Conservation (phyloP, 2,888 invertebrate genomes). For the Idaea straminata region DNA sequence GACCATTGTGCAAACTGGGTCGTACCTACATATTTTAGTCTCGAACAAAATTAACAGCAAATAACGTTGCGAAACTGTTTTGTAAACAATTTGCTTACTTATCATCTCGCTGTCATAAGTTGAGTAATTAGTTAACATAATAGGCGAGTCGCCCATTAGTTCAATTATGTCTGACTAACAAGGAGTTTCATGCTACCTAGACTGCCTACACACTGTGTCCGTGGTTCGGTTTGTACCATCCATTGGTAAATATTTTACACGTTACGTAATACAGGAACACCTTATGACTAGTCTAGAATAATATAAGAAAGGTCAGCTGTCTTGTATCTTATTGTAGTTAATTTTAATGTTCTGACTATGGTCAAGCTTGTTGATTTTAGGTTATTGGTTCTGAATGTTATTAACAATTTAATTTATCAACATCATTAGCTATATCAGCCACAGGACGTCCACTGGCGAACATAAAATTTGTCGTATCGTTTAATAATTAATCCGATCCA, state of each 20-base stretch:
- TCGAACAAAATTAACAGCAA: background rate
- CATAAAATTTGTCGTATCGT: too few relatives aligned
- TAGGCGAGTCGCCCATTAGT: constrained; percentile 24
- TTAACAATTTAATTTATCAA: too few relatives aligned
- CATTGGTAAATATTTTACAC: background rate
- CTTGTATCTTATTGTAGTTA: too few relatives aligned
- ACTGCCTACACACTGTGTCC: background rate
- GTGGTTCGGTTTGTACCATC: background rate
- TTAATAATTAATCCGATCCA: too few relatives aligned
- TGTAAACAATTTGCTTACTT: background rate
- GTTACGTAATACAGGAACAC: background rate
- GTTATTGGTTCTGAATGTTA: too few relatives aligned
- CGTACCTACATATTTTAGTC: background rate
- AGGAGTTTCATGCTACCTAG: constrained; percentile 1
- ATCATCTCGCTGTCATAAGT: constrained; percentile 18
- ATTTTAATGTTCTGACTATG: too few relatives aligned
- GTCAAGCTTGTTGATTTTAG: too few relatives aligned
- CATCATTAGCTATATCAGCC: too few relatives aligned
- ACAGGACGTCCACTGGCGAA: too few relatives aligned
- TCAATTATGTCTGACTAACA: constrained; percentile 30
- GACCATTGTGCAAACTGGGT: too few relatives aligned
- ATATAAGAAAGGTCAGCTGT: background rate
- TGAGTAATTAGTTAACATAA: constrained; percentile 12
- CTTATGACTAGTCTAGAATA: background rate
- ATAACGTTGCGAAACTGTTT: background rate